Base-by-base conservation (phyloP, 2,797 vertebrate species). In the Bucorvus abyssinicus region DNA sequence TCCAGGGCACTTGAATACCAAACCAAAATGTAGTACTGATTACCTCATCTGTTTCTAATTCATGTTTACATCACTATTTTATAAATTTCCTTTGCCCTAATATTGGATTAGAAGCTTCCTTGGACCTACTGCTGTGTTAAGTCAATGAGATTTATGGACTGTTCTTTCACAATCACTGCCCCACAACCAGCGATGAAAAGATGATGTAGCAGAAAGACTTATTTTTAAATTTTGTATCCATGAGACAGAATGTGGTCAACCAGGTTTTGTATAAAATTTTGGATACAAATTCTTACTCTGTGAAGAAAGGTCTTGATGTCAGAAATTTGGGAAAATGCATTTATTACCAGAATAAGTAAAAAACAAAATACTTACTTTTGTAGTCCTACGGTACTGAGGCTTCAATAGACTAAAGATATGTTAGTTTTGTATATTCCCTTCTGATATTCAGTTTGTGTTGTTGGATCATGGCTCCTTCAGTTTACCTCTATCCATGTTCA, bases 391-490 rank as follows among this genome's bases (percentile, higher is more conserved):
- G 47, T 94, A 70, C 38, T 71, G 26, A 94, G 79, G 17, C 63
- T 91, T 93, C 70, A 78, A 16, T 44, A 81, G 69, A 52, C 34
- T 89, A 83, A 87, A 93, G 86, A 71, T 85, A 5, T 89, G 59
- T 93, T 96, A 69, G 17, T 45, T 89, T 97, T 96, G 95, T 94
- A 47, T 94, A 88, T 89, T 92, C 36, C 70, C 22, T 93, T 95
- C 76, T 95, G 78, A 86, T 93, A 95, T n/a, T 95, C 87, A 89
- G 12, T 82, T 95, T 95, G 47, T 93, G 45, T 93, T 96, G 77
- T 97, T 95, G 79, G 73, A 93, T 95, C 57, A 79, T 75, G 80
- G 60, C 64, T 95, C 77, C 68, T 95, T 95, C 89, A 93, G 16
- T 97, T 96, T 96, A 68, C 60, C 30, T 93, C 64, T 88, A 8